phyloP scores from a whole-genome alignment of 2,113 vertebrate genomes.

The Bettongia penicillata region DNA sequence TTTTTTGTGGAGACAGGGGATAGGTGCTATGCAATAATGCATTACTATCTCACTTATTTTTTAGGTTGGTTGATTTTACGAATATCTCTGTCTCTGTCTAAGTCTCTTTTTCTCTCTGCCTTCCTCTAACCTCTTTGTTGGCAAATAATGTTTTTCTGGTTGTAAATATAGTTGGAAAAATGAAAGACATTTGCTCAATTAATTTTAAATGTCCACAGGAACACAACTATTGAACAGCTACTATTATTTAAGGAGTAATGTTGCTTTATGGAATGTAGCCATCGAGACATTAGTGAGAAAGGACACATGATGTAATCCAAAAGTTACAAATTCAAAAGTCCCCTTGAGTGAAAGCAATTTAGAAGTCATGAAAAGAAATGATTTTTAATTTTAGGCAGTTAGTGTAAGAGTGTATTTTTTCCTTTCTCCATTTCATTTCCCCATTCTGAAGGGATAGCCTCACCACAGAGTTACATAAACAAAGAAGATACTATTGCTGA shows the following conservation, averaged over 20 bases:
- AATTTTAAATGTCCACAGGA: no score
- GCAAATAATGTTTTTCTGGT: no score
- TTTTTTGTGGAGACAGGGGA: no score
- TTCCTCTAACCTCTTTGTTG: no score
- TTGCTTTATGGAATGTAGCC: background rate
- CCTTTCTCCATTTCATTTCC: background rate
- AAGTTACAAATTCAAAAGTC: background rate
- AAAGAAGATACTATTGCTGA: no score
- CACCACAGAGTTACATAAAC: background rate
- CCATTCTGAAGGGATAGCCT: background rate
- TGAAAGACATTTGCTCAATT: no score
- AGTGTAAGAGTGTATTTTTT: background rate
- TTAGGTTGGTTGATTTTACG: no score
- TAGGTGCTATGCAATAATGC: no score
- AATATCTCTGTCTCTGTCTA: no score
- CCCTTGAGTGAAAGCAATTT: background rate
- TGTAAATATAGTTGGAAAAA: no score
- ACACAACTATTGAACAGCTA: background rate
- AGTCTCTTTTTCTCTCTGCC: no score
- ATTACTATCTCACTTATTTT: no score
- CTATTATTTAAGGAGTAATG: background rate
- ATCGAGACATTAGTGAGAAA: background rate
- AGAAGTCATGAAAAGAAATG: background rate
- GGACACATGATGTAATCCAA: background rate
- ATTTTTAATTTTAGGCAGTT: background rate